Base-by-base conservation (phyloP, 2,113 vertebrate genomes). In the Oceanites oceanicus region DNA sequence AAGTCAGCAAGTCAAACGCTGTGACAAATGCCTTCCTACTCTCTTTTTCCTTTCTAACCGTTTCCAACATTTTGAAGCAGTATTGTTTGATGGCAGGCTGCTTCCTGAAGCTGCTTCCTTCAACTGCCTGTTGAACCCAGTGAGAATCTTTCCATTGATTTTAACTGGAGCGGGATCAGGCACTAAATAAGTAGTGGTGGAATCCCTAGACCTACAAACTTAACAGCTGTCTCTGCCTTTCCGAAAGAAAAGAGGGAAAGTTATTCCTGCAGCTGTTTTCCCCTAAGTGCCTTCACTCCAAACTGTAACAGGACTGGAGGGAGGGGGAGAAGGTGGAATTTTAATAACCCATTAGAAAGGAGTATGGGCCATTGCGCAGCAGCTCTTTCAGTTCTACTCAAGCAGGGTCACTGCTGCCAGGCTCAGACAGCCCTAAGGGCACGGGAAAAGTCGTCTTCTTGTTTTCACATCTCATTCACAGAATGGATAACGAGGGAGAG, bases 401-500 rank as follows among this genome's bases (percentile, higher is more conserved):
- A 71, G 95, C 83, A 92, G 90, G 96, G 97, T 97, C 96, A 97
- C 73, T 62, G 86, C 80, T 93, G 97, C 92, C 94, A 87, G 93
- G 81, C 88, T 91, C 90, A 93, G 92, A 50, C 93, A 95, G 74
- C 72, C 93, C 79, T 86, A 76, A 94, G 97, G 97, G 96, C 97
- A 97, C 97, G 96, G 97, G 97, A 97, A 97, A 97, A 97, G 88
- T 92, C 89, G 1, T 91, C 71, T 6, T 63, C 90, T 97, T 96
- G 95, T 96, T 97, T 97, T 97, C 97, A 96, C 97, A 97, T 94
- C 95, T 96, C 84, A 70, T 97, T 93, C 96, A 91, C 32, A 70
- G 59, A 67, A 84, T 88, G 93, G 92, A 91, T 95, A 96, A 95
- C 62, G 86, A 93, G 84, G 86, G 61, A 78, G 94, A 72, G 96